Evolutionary conservation across 2,888 invertebrate genomes (phyloP).

Genomic region (Acleris holmiana): DNA sequence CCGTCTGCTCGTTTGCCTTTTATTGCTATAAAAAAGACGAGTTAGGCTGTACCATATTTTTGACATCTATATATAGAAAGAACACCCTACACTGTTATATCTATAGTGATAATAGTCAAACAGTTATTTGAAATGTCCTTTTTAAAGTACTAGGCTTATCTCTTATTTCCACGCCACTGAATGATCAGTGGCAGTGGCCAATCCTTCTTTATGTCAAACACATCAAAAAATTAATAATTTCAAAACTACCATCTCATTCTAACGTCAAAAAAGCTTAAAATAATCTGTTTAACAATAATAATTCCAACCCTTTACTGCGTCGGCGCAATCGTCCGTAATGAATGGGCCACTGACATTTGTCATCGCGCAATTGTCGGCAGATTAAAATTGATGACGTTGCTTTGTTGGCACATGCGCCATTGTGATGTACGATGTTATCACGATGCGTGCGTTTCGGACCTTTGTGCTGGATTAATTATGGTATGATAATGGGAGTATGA

Average conservation of each 20-base stretch:
- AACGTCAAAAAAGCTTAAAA: conserved; percentile 21
- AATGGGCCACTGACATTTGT: conserved; percentile 83
- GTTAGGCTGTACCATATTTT: too few species aligned
- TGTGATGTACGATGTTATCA: conserved; percentile 64
- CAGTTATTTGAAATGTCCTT: too few species aligned
- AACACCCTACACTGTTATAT: too few species aligned
- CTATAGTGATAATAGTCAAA: too few species aligned
- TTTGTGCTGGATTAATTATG: conserved; percentile 31
- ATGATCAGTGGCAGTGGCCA: too few species aligned
- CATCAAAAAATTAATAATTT: neutral
- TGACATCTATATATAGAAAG: too few species aligned
- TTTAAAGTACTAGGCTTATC: too few species aligned
- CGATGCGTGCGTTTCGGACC: conserved; percentile 58
- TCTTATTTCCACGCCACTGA: too few species aligned
- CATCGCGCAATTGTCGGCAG: conserved; percentile 83
- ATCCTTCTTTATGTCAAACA: too few species aligned
- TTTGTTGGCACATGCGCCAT: conserved; percentile 67
- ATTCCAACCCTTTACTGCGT: conserved; percentile 77
- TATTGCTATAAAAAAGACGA: too few species aligned
- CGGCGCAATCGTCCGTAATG: conserved; percentile 75
- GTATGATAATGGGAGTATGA: conserved; percentile 11
- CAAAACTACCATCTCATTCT: neutral
- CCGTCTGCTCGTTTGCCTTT: too few species aligned
- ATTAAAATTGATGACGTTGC: conserved; percentile 84
- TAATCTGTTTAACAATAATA: conserved; percentile 64